Base-by-base conservation (phyloP, 1,140 invertebrate species). In the Anadara kagoshimensis region DNA sequence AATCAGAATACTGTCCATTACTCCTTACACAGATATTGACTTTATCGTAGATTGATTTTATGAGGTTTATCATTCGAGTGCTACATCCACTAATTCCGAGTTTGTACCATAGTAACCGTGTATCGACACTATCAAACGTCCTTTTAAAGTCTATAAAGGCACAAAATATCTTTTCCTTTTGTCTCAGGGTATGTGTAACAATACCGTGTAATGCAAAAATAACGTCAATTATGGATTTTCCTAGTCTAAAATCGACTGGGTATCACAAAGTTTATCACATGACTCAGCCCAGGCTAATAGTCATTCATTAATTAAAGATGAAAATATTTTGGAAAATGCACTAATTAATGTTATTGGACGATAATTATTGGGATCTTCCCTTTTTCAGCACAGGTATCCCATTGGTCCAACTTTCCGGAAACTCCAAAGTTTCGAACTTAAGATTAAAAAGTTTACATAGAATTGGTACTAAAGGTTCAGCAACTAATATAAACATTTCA, bases 71-170 rank as follows among this genome's bases (percentile, higher is more conserved):
- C 12, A 68, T 20, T 57, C 57, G 56, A 44, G n/a, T n/a, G n/a
- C n/a, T n/a, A n/a, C n/a, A n/a, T n/a, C n/a, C n/a, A n/a, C n/a
- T n/a, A n/a, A n/a, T 54, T 18, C 10, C 44, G 18, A 49, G 12
- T 64, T 64, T 64, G 18, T 54, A 45, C 24, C 44, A 41, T 54
- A 66, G 41, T 5, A 12, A 20, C 20, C 10, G 18, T 22, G 49
- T 29, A 7, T 41, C 11, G n/a, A 66, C n/a, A n/a, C 8, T 54
- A 54, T 66, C 64, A 26, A 61, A 57, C 7, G 54, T 26, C 24
- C 29, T 26, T 3, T 26, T n/a, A 66, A 66, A 66, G 49, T 66
- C 64, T 7, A 66, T 29, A 56, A 66, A 54, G 53, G 47, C 51
- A 56, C 51, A 54, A 22, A 22, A 68, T 22, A 68, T 7, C 22